phyloP scores from a whole-genome alignment of 2,888 invertebrate genomes.

The Pyrocoelia pectoralis region DNA sequence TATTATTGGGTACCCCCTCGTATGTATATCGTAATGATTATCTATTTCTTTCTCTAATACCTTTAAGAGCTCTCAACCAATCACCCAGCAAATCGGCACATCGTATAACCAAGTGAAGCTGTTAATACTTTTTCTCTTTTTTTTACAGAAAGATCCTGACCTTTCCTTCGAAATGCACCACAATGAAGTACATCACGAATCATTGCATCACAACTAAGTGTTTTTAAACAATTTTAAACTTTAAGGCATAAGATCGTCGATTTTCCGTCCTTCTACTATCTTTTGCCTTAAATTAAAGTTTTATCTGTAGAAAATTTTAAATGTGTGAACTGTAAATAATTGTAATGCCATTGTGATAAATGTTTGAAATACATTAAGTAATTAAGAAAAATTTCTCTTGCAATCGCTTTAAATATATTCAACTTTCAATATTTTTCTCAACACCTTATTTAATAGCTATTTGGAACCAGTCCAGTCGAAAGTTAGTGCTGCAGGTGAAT shows the following conservation, averaged over 20 bases:
- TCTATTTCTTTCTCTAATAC: no score
- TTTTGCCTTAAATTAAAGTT: constrained; percentile 27
- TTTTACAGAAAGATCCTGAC: constrained; percentile 54
- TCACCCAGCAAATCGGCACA: no score
- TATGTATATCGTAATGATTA: no score
- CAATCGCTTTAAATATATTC: not conserved
- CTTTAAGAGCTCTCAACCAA: no score
- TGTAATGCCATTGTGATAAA: constrained; percentile 42
- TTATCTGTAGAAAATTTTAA: constrained; percentile 7
- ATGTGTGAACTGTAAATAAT: constrained; percentile 21
- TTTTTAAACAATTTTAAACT: constrained; percentile 6
- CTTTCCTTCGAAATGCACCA: constrained; percentile 60
- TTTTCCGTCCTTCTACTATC: constrained; percentile 48
- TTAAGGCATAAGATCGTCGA: constrained; percentile 44
- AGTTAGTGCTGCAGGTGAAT: no score
- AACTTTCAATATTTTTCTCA: no score
- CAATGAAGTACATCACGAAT: constrained; percentile 53
- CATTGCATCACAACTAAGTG: not conserved
- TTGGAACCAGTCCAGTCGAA: not conserved
- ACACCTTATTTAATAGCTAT: not conserved
- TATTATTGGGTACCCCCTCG: no score
- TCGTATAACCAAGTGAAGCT: not conserved
- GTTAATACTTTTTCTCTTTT: constrained; percentile 3
- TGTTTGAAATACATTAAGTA: constrained; percentile 37
- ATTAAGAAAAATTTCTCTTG: not conserved